Percentiles rank a stretch among this genome's conserved stretches.
phyloP scores from a whole-genome alignment of 2,113 vertebrate genomes.

The Vulpes lagopus region DNA sequence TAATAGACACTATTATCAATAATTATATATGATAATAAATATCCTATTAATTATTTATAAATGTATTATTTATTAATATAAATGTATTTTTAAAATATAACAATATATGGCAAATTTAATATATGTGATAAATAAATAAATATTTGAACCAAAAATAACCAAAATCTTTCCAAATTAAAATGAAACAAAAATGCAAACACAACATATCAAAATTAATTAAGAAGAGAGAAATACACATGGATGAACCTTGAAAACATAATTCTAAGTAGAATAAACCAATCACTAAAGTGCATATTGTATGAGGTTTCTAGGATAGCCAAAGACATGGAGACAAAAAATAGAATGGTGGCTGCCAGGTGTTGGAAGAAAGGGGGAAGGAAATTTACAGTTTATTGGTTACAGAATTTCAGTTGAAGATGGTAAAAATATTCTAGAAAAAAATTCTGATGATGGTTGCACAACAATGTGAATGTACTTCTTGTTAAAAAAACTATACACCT shows the following conservation, averaged over 20 bases:
- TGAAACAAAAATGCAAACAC: neutral
- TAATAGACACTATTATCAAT: neutral
- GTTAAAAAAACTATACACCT: neutral
- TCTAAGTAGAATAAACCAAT: neutral
- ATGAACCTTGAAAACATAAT: neutral
- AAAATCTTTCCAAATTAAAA: slow-evolving; percentile 24
- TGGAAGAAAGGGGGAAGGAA: neutral
- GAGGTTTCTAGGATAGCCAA: neutral
- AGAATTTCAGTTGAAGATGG: neutral
- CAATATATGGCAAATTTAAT: neutral
- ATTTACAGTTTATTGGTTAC: neutral
- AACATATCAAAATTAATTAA: neutral
- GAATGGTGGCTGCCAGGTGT: neutral
- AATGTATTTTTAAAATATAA: neutral
- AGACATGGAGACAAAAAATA: neutral
- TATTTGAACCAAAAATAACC: neutral
- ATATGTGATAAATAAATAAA: neutral
- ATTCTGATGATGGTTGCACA: neutral
- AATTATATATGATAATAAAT: neutral
- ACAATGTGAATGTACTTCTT: neutral
- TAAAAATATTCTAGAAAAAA: neutral
- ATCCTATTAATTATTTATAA: neutral
- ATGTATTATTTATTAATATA: neutral
- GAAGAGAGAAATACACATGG: neutral
- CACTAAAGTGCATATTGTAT: neutral